A percentile compares a stretch with the other conserved stretches of the same genome.
Conservation (phyloP, 37 sponge, comb jelly and placozoan species). For the Crambe crambe region DNA sequence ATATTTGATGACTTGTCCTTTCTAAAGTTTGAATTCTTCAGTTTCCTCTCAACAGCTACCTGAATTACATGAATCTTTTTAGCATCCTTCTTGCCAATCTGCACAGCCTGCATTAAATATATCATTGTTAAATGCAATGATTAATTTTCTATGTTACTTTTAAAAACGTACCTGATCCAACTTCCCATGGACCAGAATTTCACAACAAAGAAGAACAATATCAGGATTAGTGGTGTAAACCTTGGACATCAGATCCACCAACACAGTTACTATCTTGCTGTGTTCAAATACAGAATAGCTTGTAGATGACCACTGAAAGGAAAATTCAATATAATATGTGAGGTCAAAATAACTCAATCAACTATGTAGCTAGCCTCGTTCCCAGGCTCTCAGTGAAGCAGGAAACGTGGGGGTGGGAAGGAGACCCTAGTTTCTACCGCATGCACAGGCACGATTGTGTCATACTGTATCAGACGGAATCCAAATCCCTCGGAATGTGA, state of each 20-base stretch:
- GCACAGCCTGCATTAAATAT: neutral
- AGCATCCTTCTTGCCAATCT: neutral
- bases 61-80: neutral
- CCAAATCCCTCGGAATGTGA: too few species aligned
- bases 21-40: neutral
- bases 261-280: neutral
- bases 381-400: too few species aligned
- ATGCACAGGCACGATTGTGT: too few species aligned
- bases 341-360: neutral
- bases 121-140: too few species aligned
- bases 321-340: neutral
- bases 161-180: neutral
- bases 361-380: too few species aligned
- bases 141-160: too few species aligned
- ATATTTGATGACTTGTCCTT: neutral
- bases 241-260: slow-evolving; percentile 59
- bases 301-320: slow-evolving; percentile 57
- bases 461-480: too few species aligned
- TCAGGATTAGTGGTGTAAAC: slow-evolving; percentile 51
- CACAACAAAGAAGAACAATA: slow-evolving; percentile 7
- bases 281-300: neutral
- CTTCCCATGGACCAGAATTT: neutral
- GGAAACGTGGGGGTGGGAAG: too few species aligned
- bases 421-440: too few species aligned
- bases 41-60: neutral